Evolutionary conservation across 2,888 invertebrate genomes (phyloP), one percentile per base, ranked within the genome.

Genomic region (Pristionchus entomophagus): DNA sequence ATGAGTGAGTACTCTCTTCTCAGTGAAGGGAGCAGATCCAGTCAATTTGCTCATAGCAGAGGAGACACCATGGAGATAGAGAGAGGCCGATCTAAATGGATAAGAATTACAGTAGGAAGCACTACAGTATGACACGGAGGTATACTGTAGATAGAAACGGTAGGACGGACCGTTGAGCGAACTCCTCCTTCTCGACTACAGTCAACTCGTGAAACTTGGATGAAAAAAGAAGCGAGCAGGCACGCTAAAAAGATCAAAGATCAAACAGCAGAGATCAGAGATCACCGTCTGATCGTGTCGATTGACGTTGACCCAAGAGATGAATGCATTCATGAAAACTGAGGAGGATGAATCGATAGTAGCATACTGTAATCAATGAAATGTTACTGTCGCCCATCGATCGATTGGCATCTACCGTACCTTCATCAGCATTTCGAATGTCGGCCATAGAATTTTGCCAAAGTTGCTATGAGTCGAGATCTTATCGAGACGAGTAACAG

Each of bases 351-450:
- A 35, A 45, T 12, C 8, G 14, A 12, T n/a, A 1, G 41, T 17
- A 32, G 73, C 38, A n/a, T 73, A 12, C 73, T 73, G n/a, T n/a
- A n/a, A n/a, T n/a, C n/a, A n/a, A n/a, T n/a, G 26, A 8, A 45
- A 22, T 4, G 26, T 73, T 73, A 73, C 73, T 41, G 73, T 73
- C 29, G 41, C 19, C 41, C 22, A 26, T 45, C 73, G 12, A 73
- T 69, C 65, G 65, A 69, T 69, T 19, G 26, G 8, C 59, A 59
- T 10, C 22, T 73, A 73, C 73, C 12, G 73, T 73, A 73, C 73
- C 45, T 73, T 73, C 73, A 73, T 73, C 41, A 73, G 41, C n/a
- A 45, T 26, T 26, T 73, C 73, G 73, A 73, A 73, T n/a, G 73
- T n/a, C n/a, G 73, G 73, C 73, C 73, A 73, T 3, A 19, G 10